Evolutionary conservation across 2,797 vertebrate species (phyloP).

Genomic region (Enteromius radiatus): DNA sequence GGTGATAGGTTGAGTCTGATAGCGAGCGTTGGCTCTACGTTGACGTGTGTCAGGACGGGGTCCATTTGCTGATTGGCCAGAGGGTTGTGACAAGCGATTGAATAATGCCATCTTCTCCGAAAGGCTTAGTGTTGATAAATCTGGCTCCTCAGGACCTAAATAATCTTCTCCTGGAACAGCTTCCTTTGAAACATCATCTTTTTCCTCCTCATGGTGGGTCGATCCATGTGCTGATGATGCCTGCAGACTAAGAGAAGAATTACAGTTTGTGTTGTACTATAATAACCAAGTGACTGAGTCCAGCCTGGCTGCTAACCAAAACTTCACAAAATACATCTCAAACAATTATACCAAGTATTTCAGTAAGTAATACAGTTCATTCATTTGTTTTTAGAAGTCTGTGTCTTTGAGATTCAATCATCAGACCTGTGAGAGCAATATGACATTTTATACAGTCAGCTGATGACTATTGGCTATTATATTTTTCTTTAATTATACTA

Average conservation of each 20-base stretch:
- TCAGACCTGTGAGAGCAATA: neutral
- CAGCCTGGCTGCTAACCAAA: neutral
- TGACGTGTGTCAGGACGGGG: conserved; percentile 80
- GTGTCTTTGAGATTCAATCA: neutral
- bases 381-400: neutral
- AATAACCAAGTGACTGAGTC: neutral
- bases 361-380: neutral
- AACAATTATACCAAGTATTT: neutral
- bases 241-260: conserved; percentile 79
- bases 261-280: neutral
- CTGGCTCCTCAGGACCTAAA: conserved; percentile 79
- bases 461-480: too few relatives aligned
- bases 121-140: conserved; percentile 89
- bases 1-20: conserved; percentile 96
- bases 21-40: conserved; percentile 88
- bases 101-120: conserved; percentile 98
- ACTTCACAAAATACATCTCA: neutral
- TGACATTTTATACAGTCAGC: neutral
- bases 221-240: conserved; percentile 82
- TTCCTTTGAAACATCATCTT: conserved; percentile 26
- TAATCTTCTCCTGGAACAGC: conserved; percentile 65
- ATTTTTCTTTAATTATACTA: neutral
- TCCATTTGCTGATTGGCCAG: conserved; percentile 62
- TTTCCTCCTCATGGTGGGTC: conserved; percentile 74
- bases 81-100: conserved; percentile 86